Percentiles rank a stretch among this genome's conserved stretches.
Conservation (phyloP, 2,888 invertebrate species). For the Callyntrura guangdongensis region DNA sequence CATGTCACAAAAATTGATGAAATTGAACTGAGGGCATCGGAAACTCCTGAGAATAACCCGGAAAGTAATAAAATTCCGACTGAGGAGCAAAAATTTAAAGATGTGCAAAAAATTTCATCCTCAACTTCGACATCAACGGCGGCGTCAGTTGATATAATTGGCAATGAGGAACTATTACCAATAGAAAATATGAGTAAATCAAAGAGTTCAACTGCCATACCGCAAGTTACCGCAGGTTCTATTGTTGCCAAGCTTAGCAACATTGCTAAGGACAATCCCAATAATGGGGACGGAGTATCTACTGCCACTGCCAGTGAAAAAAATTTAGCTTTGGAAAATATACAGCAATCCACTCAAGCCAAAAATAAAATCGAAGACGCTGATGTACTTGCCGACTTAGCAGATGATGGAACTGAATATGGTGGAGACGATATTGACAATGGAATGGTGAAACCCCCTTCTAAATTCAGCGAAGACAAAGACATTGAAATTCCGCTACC, state of each 20-base stretch:
- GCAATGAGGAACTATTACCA: slow-evolving; percentile 26
- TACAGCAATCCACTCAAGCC: background rate
- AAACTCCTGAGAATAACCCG: too few relatives aligned
- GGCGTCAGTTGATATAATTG: slow-evolving; percentile 18
- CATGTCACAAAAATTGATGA: background rate
- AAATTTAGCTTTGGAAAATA: background rate
- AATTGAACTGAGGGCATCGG: background rate
- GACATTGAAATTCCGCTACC: slow-evolving; percentile 8
- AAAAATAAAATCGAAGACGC: background rate
- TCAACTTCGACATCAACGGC: slow-evolving; percentile 47
- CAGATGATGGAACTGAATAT: slow-evolving; percentile 23
- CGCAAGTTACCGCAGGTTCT: background rate
- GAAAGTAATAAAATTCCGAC: background rate
- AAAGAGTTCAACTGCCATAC: slow-evolving; percentile 39
- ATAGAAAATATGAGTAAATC: background rate
- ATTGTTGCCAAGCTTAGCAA: background rate
- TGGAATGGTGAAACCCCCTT: background rate
- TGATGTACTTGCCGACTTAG: slow-evolving; percentile 22
- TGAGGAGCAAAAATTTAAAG: too few relatives aligned
- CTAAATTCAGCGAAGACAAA: background rate
- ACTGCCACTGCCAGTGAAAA: background rate
- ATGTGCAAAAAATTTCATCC: background rate
- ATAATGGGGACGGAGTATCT: background rate
- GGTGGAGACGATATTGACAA: slow-evolving; percentile 17
- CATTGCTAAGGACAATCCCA: slow-evolving; percentile 3